Conservation (phyloP, 2,797 vertebrate genomes). For the Ispidina lecontei region DNA sequence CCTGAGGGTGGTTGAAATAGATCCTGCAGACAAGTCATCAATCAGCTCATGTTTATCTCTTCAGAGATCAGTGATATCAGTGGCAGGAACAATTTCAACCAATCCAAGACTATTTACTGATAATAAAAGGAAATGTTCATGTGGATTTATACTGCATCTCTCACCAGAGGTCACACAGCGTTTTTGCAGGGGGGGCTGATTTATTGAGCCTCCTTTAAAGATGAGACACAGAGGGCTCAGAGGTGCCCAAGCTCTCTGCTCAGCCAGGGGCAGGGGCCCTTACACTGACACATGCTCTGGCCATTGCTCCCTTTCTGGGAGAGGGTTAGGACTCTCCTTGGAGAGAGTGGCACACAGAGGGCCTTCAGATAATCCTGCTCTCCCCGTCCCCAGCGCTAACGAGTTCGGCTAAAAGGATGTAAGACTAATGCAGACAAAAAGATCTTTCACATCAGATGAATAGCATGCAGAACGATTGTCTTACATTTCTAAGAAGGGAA, state of each 20-base stretch:
- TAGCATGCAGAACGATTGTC: background rate
- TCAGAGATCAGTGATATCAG: slow-evolving; percentile 52
- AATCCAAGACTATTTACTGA: slow-evolving; percentile 51
- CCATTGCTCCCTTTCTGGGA: background rate
- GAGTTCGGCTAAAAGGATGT: slow-evolving; percentile 24
- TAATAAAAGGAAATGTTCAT: slow-evolving; percentile 63
- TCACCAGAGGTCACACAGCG: slow-evolving; percentile 8
- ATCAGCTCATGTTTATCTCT: slow-evolving; percentile 63
- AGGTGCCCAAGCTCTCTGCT: background rate
- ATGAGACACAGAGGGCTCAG: background rate
- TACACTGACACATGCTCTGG: background rate
- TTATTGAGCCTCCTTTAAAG: background rate
- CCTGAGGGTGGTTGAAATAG: slow-evolving; percentile 65
- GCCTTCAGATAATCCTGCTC: background rate
- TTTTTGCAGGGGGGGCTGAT: slow-evolving; percentile 36
- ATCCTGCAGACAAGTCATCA: slow-evolving; percentile 69
- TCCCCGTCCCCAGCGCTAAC: background rate
- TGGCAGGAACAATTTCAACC: slow-evolving; percentile 60
- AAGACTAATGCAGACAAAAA: slow-evolving; percentile 8
- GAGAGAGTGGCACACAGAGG: background rate
- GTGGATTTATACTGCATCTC: slow-evolving; percentile 14
- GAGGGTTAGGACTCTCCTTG: background rate
- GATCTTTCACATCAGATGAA: background rate
- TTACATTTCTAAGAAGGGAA: background rate
- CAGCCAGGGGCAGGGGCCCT: background rate